Evolutionary conservation across 2,888 invertebrate species (phyloP).

Genomic region (Stegana nigrithorax): DNA sequence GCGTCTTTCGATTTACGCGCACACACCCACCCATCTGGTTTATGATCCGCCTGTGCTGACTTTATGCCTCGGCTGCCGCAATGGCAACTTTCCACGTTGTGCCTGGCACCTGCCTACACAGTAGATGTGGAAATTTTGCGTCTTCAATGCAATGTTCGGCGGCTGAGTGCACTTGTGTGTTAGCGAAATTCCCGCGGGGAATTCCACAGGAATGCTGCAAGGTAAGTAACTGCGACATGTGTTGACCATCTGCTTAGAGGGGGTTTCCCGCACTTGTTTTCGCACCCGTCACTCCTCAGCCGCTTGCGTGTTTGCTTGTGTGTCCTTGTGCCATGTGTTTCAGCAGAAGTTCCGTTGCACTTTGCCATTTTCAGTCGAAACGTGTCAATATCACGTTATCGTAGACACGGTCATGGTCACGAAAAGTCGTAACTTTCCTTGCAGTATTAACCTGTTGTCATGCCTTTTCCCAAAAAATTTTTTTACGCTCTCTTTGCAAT

Average conservation of each 20-base stretch:
- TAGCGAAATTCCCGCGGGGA: constrained; percentile 34
- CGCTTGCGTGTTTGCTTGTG: constrained; percentile 16
- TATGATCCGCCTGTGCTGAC: not conserved
- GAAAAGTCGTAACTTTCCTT: not conserved
- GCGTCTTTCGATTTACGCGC: too few species aligned
- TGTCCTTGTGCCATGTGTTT: constrained; percentile 32
- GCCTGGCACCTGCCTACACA: not conserved
- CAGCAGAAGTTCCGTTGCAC: not conserved
- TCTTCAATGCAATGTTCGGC: not conserved
- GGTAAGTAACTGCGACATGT: constrained; percentile 45
- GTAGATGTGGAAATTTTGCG: not conserved
- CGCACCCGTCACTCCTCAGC: not conserved
- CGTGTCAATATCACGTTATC: not conserved
- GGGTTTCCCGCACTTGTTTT: constrained; percentile 48
- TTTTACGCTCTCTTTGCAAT: not conserved
- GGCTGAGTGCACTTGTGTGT: not conserved
- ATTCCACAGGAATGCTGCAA: too few species aligned
- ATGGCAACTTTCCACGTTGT: not conserved
- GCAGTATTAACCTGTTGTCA: not conserved
- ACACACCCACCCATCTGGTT: too few species aligned
- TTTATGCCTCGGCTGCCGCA: not conserved
- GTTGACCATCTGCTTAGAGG: constrained; percentile 48
- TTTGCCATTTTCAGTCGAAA: not conserved
- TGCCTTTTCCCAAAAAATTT: constrained; percentile 27
- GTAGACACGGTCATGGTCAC: too few species aligned